Evolutionary conservation across 2,888 invertebrate genomes (phyloP).

Genomic region (Siphlonurus alternatus): DNA sequence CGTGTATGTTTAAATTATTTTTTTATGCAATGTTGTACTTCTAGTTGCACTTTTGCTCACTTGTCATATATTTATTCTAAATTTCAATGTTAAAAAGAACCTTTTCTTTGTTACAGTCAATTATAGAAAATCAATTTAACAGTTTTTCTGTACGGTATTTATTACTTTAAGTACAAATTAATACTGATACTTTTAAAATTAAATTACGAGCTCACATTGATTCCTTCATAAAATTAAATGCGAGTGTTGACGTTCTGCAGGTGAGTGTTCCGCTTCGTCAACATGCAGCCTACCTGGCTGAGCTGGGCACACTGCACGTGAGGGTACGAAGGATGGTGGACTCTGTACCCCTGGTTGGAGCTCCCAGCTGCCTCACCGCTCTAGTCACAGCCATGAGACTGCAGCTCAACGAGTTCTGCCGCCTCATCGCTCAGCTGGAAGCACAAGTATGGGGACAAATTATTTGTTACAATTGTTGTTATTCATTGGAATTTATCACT

Average conservation of each 20-base stretch:
- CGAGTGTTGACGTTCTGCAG: no score
- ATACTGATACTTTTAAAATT: no score
- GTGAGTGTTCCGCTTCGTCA: conserved; percentile 22
- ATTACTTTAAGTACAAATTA: no score
- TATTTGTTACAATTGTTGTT: no score
- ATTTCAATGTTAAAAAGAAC: no score
- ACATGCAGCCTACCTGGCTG: conserved; percentile 56
- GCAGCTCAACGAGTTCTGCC: conserved; percentile 75
- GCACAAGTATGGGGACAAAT: conserved; percentile 51
- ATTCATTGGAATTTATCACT: no score
- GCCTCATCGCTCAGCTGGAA: conserved; percentile 72
- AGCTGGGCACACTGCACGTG: conserved; percentile 74
- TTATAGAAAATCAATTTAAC: no score
- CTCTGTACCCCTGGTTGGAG: neutral
- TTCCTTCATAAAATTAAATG: no score
- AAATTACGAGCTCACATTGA: no score
- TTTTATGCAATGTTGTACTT: neutral
- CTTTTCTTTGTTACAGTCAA: conserved; percentile 24
- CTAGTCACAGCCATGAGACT: conserved; percentile 68
- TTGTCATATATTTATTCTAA: no score
- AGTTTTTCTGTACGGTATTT: no score
- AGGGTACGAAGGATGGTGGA: conserved; percentile 37
- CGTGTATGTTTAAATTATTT: conserved; percentile 12
- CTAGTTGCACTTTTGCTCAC: neutral
- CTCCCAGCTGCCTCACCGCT: neutral